Base-by-base conservation (phyloP, 2,797 vertebrate genomes). In the Brotula barbata region DNA sequence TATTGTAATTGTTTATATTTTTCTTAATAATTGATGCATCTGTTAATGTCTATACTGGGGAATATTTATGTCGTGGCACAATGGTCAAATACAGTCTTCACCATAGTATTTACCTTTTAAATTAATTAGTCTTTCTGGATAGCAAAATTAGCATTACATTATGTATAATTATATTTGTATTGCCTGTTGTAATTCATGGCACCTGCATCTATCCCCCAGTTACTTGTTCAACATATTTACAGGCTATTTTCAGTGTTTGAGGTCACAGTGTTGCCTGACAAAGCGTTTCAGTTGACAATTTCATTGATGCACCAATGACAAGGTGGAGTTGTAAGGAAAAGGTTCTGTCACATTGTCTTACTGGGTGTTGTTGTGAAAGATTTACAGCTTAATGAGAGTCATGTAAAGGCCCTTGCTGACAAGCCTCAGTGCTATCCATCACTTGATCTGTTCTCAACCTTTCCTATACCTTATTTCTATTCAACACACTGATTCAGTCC, bases 381-480 rank as follows among this genome's bases (percentile, higher is more conserved):
- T 92, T 94, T 94, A 93, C 91, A 91, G 88, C 89, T 87, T 90
- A 88, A 89, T 90, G 89, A 90, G 80, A 74, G 62, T 16, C 56
- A 64, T 67, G 72, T 50, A 64, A 39, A 84, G 78, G 67, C 73
- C 60, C 28, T 19, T 36, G 62, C 70, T 84, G 73, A 81, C 78
- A 84, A 73, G 62, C 66, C 72, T 68, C 56, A 71, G 66, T 68
- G 64, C 78, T 77, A 89, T 92, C 91, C 90, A 90, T 93, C 91
- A 92, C 75, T 80, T 82, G 71, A 37, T 77, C 58, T 73, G 71
- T 44, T 55, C 60, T 76, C 39, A 66, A 54, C 59, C 68, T 77
- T 64, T 73, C 50, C 69, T 70, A 58, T 62, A 71, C 45, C 66
- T 71, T 33, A n/a, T 34, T 37, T 77, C 75, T 41, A 73, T 71